Evolutionary conservation across 2,888 invertebrate species (phyloP), one percentile per base, ranked within the genome.

Genomic region (Perizoma affinitatum): DNA sequence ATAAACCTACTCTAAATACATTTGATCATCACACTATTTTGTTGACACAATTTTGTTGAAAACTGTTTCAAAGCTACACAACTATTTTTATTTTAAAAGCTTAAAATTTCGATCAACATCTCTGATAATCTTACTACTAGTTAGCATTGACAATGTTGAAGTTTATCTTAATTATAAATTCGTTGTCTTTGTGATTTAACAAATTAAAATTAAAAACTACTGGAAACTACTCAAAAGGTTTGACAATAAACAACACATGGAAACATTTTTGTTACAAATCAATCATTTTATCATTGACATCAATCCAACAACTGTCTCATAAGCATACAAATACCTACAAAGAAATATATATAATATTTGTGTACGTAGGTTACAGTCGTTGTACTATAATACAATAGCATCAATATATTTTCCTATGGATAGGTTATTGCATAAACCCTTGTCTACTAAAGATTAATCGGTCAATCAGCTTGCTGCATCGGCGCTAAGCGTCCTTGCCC

Each of bases 401-500:
- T 22, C 22, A 22, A 22, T 22, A 22, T 22, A 22, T 22, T 2
- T n/a, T 22, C 22, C 22, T 22, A 3, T 22, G 22, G 22, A 22
- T 22, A 6, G 38, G 38, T 59, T 47, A 53, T 69, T 63, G 70
- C 68, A 63, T 54, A 67, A 61, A 68, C 68, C 69, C 72, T 74
- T 72, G 73, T 78, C 76, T 77, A 73, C 74, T 74, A 76, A 73
- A 86, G 86, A 89, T 90, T 89, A 84, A 90, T 90, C 88, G 84
- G 83, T 84, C 84, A 84, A 90, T 91, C 90, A 88, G 87, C 87
- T 85, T 77, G 82, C 73, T 86, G 87, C 88, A 88, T 86, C 79
- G 87, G 84, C 84, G 84, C 85, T 83, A 75, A 64, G 81, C 88
- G 90, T 88, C 90, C 90, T 91, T 91, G 90, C 86, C 90, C 90